These are phyloP conservation scores for Potamilus streckersoni DNA, from an alignment of 1,140 invertebrate genomes.

Conservation along the genomic window DNA sequence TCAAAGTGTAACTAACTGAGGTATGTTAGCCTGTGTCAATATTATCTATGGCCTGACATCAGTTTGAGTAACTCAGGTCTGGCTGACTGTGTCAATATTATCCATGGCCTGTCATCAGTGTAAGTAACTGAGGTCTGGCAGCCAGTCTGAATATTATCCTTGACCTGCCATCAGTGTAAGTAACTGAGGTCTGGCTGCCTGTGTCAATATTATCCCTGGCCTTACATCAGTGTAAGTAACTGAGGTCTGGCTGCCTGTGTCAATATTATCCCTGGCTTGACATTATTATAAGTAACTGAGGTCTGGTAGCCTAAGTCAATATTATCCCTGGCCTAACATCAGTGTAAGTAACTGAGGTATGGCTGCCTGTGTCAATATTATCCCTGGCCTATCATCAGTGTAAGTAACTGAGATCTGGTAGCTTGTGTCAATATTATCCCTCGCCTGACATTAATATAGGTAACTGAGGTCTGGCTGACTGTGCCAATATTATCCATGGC, in stretches of 20 bases:
- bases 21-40: conserved; percentile 93
- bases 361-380: too few relatives aligned
- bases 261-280: conserved; percentile 89
- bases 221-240: conserved; percentile 82
- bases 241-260: conserved; percentile 87
- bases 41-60: conserved; percentile 89
- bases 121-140: conserved; percentile 74
- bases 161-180: conserved; percentile 30
- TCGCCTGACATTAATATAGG: conserved; percentile 64
- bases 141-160: conserved; percentile 95
- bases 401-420: conserved; percentile 79
- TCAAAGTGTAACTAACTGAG: conserved; percentile 77
- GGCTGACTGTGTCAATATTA: conserved; percentile 75
- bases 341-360: too few relatives aligned
- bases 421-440: conserved; percentile 74
- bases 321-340: too few relatives aligned
- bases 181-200: conserved; percentile 76
- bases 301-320: too few relatives aligned
- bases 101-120: conserved; percentile 72
- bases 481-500: conserved; percentile 92
- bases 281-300: too few relatives aligned
- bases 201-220: conserved; percentile 91
- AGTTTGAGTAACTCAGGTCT: conserved; percentile 77
- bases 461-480: conserved; percentile 80
- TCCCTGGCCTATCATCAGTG: conserved; percentile 87